These are phyloP conservation scores for Zelostemma sp. DNA, from an alignment of 1,140 invertebrate genomes.

Conservation along the genomic window DNA sequence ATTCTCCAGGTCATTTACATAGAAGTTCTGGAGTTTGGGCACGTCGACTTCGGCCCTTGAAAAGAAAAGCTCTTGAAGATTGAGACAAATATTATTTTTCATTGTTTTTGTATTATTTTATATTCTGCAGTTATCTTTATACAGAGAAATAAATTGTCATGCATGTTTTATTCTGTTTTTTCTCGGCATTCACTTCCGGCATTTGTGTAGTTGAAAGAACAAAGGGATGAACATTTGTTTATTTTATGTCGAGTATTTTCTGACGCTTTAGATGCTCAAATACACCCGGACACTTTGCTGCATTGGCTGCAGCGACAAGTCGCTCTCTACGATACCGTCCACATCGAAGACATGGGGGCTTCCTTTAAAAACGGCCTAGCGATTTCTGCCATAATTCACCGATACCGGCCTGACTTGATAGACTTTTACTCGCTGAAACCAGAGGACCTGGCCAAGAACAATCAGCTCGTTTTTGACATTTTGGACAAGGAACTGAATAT, in stretches of 20 bases:
- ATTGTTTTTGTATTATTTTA: slow-evolving; percentile 6
- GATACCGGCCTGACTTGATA: slow-evolving; percentile 90
- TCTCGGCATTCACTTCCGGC: neutral
- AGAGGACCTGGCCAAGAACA: slow-evolving; percentile 77
- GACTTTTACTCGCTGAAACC: slow-evolving; percentile 78
- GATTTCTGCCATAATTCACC: slow-evolving; percentile 86
- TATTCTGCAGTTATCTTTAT: neutral
- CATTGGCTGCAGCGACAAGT: slow-evolving; percentile 84
- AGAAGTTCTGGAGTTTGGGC: slow-evolving; percentile 9
- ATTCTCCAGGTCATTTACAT: too few relatives aligned
- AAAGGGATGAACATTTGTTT: neutral
- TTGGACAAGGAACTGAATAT: slow-evolving; percentile 84
- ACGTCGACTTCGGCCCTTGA: slow-evolving; percentile 27
- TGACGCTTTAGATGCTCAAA: slow-evolving; percentile 71
- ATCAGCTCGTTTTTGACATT: slow-evolving; percentile 86
- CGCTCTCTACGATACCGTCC: slow-evolving; percentile 75
- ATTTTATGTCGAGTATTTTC: slow-evolving; percentile 9
- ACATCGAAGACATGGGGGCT: slow-evolving; percentile 77
- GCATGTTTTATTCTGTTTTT: too few relatives aligned
- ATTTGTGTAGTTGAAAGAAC: neutral
- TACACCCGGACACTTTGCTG: slow-evolving; percentile 81
- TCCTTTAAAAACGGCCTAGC: slow-evolving; percentile 84
- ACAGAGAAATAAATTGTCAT: too few relatives aligned
- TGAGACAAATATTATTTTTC: slow-evolving; percentile 19
- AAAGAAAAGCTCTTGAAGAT: slow-evolving; percentile 20